phyloP scores from a whole-genome alignment of 1,140 invertebrate species.

The Pygmarrhopalites habei region DNA sequence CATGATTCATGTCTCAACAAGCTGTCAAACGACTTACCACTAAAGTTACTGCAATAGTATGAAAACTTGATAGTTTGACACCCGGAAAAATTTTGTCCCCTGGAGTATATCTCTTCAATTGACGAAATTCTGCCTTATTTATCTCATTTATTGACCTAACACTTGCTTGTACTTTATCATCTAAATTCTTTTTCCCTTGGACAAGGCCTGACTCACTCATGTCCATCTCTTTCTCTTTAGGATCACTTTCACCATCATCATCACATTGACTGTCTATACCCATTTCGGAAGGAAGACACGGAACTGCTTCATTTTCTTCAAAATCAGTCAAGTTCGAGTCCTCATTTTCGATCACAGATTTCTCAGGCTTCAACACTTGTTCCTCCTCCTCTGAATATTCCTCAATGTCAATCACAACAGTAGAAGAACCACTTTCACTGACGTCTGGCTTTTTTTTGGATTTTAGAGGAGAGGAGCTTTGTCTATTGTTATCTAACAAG shows the following conservation, averaged over 20 bases:
- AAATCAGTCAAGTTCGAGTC: too few species aligned
- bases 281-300: background rate
- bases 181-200: too few species aligned
- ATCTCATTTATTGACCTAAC: background rate
- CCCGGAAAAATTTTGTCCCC: conserved; percentile 28
- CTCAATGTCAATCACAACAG: conserved; percentile 13
- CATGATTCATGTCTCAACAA: background rate
- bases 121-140: background rate
- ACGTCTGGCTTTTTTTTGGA: too few species aligned
- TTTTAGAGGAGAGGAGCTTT: too few species aligned
- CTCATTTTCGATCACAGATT: background rate
- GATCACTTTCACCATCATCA: background rate
- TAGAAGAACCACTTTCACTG: background rate
- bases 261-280: background rate
- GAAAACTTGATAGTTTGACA: conserved; percentile 24
- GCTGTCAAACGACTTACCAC: conserved; percentile 16
- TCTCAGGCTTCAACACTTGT: too few species aligned
- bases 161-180: background rate
- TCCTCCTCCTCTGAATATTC: background rate
- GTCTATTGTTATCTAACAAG: too few species aligned
- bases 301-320: background rate
- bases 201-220: too few species aligned
- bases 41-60: conserved; percentile 29
- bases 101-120: conserved; percentile 20
- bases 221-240: background rate